Evolutionary conservation across 2,888 invertebrate species (phyloP), one percentile per base, ranked within the genome.

Genomic region (Boloria selene): DNA sequence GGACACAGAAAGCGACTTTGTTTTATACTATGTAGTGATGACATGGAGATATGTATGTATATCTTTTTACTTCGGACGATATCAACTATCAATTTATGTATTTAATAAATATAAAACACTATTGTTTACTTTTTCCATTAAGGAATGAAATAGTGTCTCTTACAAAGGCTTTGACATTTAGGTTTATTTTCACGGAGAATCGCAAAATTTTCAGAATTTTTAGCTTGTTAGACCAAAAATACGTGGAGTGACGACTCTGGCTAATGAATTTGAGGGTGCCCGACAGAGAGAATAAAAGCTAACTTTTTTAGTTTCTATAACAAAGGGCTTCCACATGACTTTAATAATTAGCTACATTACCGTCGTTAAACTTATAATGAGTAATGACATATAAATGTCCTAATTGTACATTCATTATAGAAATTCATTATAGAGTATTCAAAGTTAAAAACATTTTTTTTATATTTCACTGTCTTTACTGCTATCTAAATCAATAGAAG

Each of bases 231-330:
- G 45, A 45, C 56, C 45, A 56, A 56, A 56, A 44, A 26, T 22
- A 56, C 45, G 26, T 45, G 45, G 26, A 56, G 56, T 56, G 56
- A 45, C 56, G 45, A 56, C 44, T 45, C 22, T 45, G 16, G 56
- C 56, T 56, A 56, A 56, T 56, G 56, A 56, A 56, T 56, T 56
- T 56, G 56, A 56, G 56, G 45, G 45, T 13, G 16, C 45, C 45
- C 45, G 56, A 16, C 45, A 56, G 45, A 56, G 56, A 45, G 56
- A 56, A 56, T 45, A 56, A 56, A 56, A 26, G 45, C 22, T n/a
- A 56, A 56, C 16, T 56, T 45, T 56, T 56, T 56, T 45, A 26
- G 45, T 56, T 16, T 13, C 45, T 56, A 22, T 56, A 5, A 22
- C 44, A 56, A 45, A 56, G n/a, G 45, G 13, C 22, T 56, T 45